Evolutionary conservation across 2,113 vertebrate genomes (phyloP), one percentile per base, ranked within the genome.

Genomic region (Octodon degus): DNA sequence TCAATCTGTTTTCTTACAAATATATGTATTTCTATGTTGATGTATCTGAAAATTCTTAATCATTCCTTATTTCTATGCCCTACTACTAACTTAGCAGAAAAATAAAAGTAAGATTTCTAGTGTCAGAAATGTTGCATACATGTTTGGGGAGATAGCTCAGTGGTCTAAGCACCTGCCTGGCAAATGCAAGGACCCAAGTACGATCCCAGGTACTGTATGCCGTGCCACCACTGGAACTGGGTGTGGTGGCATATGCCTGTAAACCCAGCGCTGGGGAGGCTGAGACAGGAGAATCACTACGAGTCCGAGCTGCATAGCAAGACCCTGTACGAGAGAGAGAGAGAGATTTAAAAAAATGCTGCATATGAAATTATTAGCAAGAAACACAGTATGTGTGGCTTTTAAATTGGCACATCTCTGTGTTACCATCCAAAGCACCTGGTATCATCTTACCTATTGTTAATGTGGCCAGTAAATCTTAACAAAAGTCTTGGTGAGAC

Each of bases 11-110:
- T 86, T 40, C 25, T 32, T 91, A 16, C 8, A 83, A 25, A 86
- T 79, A 93, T 11, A 76, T 30, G 19, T 79, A 60, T 84, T 82
- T 92, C 67, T 92, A 80, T 62, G 2, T 72, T 80, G 20, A 95
- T 83, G 11, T 1, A 68, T 34, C 12, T 86, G 81, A 88, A 62
- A 9, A 6, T 72, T 81, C 62, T 79, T 83, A 92, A 86, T 90
- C 81, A 81, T 47, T 77, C 25, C 30, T 67, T 11, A 58, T 14
- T 58, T 85, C n/a, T 58, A 47, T 10, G 11, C 30, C 37, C 20
- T 79, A 90, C 14, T 37, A 8, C 16, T 65, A 50, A 70, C 17
- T 34, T 24, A 91, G 16, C 30, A 83, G 27, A 82, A 88, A 86
- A 76, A 85, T 20, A 74, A 83, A 80, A 94, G 20, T 43, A 89